Evolutionary conservation across 35 echinoderm and acorn worm species (phyloP).

Genomic region (Ophiothrix spiculata): DNA sequence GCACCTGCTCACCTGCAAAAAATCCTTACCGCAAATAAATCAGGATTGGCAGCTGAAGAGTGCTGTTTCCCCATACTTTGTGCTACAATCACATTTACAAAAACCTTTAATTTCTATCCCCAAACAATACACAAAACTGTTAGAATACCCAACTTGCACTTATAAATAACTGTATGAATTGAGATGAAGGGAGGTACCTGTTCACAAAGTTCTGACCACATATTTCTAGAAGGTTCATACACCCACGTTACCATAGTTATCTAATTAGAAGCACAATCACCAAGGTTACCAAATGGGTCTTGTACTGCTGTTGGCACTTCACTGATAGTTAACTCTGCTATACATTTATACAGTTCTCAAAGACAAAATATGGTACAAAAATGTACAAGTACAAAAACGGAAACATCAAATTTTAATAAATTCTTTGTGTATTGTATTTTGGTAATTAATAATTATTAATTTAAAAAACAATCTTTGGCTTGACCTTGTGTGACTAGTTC

Average conservation of each 20-base stretch:
- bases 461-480: background rate
- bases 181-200: background rate
- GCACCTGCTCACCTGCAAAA: too few relatives aligned
- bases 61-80: too few relatives aligned
- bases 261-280: conserved; percentile 1
- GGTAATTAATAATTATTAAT: background rate
- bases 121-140: background rate
- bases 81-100: too few relatives aligned
- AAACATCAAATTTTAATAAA: conserved; percentile 1
- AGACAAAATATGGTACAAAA: conserved; percentile 13
- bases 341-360: background rate
- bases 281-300: background rate
- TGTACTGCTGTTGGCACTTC: background rate
- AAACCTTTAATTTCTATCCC: too few relatives aligned
- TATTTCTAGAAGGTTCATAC: background rate
- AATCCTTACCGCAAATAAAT: too few relatives aligned
- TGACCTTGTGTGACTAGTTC: background rate
- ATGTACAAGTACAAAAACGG: conserved; percentile 2
- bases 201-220: too few relatives aligned
- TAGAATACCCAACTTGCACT: background rate
- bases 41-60: too few relatives aligned
- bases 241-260: background rate
- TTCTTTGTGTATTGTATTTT: background rate
- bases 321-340: conserved; percentile 8
- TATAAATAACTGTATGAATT: too few relatives aligned